Evolutionary conservation across 2,797 vertebrate genomes (phyloP).

Genomic region (Cephalopachus bancanus): DNA sequence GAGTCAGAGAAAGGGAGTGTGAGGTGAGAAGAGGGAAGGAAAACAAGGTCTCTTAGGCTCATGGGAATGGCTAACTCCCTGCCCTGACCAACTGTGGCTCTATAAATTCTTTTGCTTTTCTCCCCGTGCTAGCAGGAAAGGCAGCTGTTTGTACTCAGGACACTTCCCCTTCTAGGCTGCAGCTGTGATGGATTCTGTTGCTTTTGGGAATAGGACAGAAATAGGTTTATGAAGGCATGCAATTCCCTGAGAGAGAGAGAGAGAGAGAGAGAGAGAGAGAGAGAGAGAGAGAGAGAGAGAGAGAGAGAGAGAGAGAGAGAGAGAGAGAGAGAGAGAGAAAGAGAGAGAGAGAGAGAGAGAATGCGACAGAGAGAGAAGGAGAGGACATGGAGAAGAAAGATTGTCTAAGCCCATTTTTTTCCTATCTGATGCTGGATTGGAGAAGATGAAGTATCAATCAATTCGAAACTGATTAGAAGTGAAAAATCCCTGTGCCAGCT

Average conservation of each 20-base stretch:
- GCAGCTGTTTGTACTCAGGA: constrained; percentile 56
- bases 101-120: constrained; percentile 43
- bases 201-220: constrained; percentile 14
- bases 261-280: neutral
- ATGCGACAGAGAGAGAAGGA: too few relatives aligned
- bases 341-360: neutral
- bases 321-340: neutral
- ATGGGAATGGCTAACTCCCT: neutral
- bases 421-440: neutral
- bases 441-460: neutral
- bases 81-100: neutral
- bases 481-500: neutral
- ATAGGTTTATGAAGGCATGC: neutral
- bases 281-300: neutral
- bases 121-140: neutral
- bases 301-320: neutral
- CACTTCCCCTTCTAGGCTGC: constrained; percentile 6
- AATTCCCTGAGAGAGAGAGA: neutral
- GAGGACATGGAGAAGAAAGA: neutral
- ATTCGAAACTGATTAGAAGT: neutral
- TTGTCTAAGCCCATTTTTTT: neutral
- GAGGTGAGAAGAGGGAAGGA: neutral
- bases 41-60: neutral
- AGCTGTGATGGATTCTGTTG: constrained; percentile 50
- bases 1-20: neutral